Base-by-base conservation (phyloP, 2,797 vertebrate species). In the Characodon lateralis region DNA sequence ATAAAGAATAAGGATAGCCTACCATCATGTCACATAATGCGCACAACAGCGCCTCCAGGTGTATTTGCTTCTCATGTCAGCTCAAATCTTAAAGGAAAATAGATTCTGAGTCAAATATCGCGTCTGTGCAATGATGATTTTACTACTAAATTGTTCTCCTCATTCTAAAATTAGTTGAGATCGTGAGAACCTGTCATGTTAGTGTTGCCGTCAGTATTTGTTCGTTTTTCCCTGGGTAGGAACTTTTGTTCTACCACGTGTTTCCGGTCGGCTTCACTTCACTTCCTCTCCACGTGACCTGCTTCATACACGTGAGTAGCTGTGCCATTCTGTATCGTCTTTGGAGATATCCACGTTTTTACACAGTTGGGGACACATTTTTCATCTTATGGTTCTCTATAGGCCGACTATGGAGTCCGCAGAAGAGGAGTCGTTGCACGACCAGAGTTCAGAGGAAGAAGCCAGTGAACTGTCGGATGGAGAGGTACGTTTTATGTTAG, bases 371-470 rank as follows among this genome's bases (percentile, higher is more conserved):
- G 14, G 0, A 41, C 12, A 0, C 1, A 48, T 43, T 78, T 76
- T 0, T n/a, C 1, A 0, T 61, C 20, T 41, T 39, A 91, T 92
- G 90, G 74, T 83, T 41, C 39, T 87, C 28, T 76, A 82, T 0
- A 83, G 22, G 53, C 58, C 41, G 0, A 89, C 1, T 0, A 95
- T 95, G 95, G 89, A 90, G 35, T 82, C 80, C 0, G 7, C 35
- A 61, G 93, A 94, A 1, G 94, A 94, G 1, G 94, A 94, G 20
- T 71, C 20, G 2, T 78, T 83, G 86, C 74, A 94, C 66, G 89
- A 83, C 6, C 48, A 73, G n/a, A 93, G 94, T 2, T 95, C 94
- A 0, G 95, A 95, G 13, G 93, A 95, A 6, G 93, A 95, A 5
- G 68, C 85, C 28, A 79, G 80, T 1, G 94, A 94, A 22, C 69